Evolutionary conservation across 2,888 invertebrate genomes (phyloP).

Genomic region (Margaritifera margaritifera): DNA sequence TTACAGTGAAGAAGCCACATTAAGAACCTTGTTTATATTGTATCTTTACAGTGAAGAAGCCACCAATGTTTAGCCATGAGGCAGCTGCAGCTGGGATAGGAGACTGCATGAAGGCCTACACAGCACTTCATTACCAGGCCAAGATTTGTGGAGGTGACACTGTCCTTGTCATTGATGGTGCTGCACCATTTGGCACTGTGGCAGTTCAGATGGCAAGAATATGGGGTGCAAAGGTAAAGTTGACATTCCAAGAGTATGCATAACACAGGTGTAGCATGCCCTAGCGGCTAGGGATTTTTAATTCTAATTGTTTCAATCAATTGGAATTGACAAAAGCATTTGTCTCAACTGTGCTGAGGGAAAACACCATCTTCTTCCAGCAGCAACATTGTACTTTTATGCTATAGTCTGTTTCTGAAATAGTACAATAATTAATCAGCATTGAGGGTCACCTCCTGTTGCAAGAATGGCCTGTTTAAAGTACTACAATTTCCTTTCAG

Average conservation of each 20-base stretch:
- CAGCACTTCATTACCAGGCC: conserved; percentile 74
- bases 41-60: conserved; percentile 69
- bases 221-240: conserved; percentile 74
- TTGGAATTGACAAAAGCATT: too few species aligned
- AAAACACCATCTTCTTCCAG: too few species aligned
- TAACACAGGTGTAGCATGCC: not conserved
- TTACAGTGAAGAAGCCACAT: too few species aligned
- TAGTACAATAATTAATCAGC: too few species aligned
- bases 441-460: too few species aligned
- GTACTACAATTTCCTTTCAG: too few species aligned
- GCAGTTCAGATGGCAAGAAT: conserved; percentile 73
- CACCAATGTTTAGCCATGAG: conserved; percentile 70
- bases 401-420: too few species aligned
- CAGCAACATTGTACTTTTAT: too few species aligned
- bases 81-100: conserved; percentile 74
- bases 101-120: conserved; percentile 74
- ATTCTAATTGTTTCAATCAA: not conserved
- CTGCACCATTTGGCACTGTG: conserved; percentile 72
- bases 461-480: too few species aligned
- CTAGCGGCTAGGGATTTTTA: not conserved
- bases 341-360: too few species aligned
- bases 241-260: not conserved
- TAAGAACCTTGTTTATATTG: too few species aligned
- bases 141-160: conserved; percentile 72
- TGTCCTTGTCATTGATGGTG: conserved; percentile 74